Evolutionary conservation across 2,797 vertebrate species (phyloP), one percentile per base, ranked within the genome.

Genomic region (Ptychadena robeensis): DNA sequence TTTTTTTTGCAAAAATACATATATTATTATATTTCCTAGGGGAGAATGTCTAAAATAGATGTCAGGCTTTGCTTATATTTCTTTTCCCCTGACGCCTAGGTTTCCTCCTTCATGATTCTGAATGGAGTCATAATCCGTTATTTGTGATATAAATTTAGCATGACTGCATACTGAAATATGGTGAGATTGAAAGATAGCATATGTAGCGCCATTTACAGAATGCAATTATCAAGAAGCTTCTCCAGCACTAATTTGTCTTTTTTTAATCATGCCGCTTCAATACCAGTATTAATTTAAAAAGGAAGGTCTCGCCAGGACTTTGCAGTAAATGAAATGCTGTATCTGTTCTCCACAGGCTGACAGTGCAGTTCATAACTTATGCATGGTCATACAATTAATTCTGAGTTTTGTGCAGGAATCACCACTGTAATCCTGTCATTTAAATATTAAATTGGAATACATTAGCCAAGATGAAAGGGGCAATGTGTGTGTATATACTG

Each of bases 201-300:
- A 38, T 53, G 61, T 18, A 65, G 67, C 9, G 8, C n/a, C 40
- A 18, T 72, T n/a, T 72, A 65, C 59, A 40, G 75, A 64, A 83
- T 66, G n/a, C 68, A 79, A 79, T 79, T 53, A 65, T 34, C 61
- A 83, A 22, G n/a, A n/a, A 65, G 68, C 67, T 35, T 76, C 25
- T 11, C 61, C 69, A 65, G 48, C 15, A 66, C 34, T 32, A 65
- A 78, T 83, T 77, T 82, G 37, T 71, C 73, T 82, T 69, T 71
- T 84, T 84, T 80, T 74, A 79, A 84, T 84, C 82, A 84, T 84
- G 25, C 70, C 59, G 37, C 66, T 74, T 84, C 70, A 80, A 44
- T 69, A 64, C 22, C 53, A 61, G 70, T 69, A 84, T 80, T 83
- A 31, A 73, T 79, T 84, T 69, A 74, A 68, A 68, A 80, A 80